phyloP scores from a whole-genome alignment of 2,113 vertebrate species.

The human (Homo sapiens) region GRCh38 chr6:25036501-25037000 shows the following conservation, averaged over 20 bases:
- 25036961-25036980: not conserved
- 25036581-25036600: no score
- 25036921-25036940: not conserved
- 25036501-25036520: no score
- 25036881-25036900: not conserved
- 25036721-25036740: not conserved
- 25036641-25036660: no score
- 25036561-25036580: no score
- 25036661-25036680: no score
- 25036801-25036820: not conserved
- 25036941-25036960: not conserved
- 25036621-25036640: no score
- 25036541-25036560: no score
- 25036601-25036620: no score
- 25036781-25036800: no score
- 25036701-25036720: not conserved
- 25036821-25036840: not conserved
- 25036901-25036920: no score
- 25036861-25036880: not conserved
- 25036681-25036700: not conserved
- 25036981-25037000: rapidly evolving
- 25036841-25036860: not conserved
- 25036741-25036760: not conserved
- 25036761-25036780: not conserved
- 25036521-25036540: no score